phyloP scores from a whole-genome alignment of 2,113 vertebrate species.

The Osmerus eperlanus region DNA sequence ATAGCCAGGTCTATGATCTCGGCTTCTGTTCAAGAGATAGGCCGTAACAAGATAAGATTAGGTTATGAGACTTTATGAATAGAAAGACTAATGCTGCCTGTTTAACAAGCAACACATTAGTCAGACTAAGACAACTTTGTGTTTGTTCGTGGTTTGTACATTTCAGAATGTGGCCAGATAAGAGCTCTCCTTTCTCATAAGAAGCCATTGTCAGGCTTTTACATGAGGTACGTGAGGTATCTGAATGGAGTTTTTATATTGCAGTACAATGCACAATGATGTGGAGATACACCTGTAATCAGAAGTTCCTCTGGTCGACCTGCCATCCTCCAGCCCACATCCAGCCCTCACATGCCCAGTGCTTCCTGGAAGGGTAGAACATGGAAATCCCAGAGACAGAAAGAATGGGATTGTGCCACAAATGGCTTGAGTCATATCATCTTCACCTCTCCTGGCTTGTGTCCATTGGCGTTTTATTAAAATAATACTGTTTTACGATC shows the following conservation, averaged over 20 bases:
- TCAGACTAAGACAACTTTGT: no score
- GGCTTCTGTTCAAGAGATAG: not conserved
- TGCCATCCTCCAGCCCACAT: slow-evolving; percentile 50
- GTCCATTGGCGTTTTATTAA: slow-evolving; percentile 59
- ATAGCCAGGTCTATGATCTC: not conserved
- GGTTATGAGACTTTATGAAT: no score
- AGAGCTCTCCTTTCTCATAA: slow-evolving; percentile 24
- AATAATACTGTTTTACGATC: slow-evolving; percentile 49
- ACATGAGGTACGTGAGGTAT: slow-evolving; percentile 12
- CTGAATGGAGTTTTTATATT: slow-evolving; percentile 34
- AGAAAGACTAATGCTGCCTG: no score
- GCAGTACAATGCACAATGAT: slow-evolving; percentile 54
- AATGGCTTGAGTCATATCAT: slow-evolving; percentile 54
- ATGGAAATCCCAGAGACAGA: slow-evolving; percentile 51
- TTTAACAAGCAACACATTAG: no score
- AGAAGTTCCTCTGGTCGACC: slow-evolving; percentile 58
- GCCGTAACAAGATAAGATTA: no score
- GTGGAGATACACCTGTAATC: slow-evolving; percentile 53
- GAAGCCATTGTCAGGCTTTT: slow-evolving; percentile 43
- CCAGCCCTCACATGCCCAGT: slow-evolving; percentile 60
- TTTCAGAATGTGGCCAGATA: no score
- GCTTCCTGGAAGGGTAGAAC: slow-evolving; percentile 58
- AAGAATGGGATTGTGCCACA: slow-evolving; percentile 56
- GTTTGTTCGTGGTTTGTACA: no score
- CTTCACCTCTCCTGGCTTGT: slow-evolving; percentile 57